These are phyloP conservation scores for Philypnodon macrostomus DNA, from an alignment of 2,797 vertebrate genomes.

Conservation along the genomic window DNA sequence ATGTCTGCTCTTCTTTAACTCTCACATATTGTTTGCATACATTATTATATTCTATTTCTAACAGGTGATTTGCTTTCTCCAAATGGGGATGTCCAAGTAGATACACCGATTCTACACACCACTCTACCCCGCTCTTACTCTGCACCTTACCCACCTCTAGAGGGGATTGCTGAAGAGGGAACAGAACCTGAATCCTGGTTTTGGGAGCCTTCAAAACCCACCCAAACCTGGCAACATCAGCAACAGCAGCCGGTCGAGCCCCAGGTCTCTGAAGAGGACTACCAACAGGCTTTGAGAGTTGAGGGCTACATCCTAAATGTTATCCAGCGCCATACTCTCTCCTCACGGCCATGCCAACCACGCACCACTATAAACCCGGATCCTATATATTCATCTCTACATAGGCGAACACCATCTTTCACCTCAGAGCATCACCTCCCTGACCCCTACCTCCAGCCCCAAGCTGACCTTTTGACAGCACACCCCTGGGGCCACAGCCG, in stretches of 20 bases:
- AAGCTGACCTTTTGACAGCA: slow-evolving; percentile 57
- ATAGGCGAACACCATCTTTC: slow-evolving; percentile 66
- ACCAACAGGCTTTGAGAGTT: slow-evolving; percentile 76
- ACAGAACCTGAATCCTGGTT: slow-evolving; percentile 49
- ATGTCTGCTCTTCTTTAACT: not conserved
- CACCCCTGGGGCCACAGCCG: slow-evolving; percentile 66
- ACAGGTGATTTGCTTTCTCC: slow-evolving; percentile 72
- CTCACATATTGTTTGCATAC: no score
- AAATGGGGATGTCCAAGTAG: slow-evolving; percentile 65
- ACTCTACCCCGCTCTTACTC: slow-evolving; percentile 85
- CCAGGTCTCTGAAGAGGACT: slow-evolving; percentile 63
- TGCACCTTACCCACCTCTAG: slow-evolving; percentile 79
- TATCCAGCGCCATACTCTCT: slow-evolving; percentile 78
- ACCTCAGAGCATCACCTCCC: slow-evolving; percentile 52
- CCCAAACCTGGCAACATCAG: slow-evolving; percentile 41
- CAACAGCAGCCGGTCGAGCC: slow-evolving; percentile 32
- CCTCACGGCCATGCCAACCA: slow-evolving; percentile 74
- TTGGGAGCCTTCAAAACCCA: slow-evolving; percentile 37
- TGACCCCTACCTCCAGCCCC: slow-evolving; percentile 48
- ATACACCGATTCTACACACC: slow-evolving; percentile 44
- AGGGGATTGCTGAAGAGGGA: slow-evolving; percentile 72
- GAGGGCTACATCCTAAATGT: slow-evolving; percentile 87
- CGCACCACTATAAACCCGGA: slow-evolving; percentile 77
- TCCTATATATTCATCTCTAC: slow-evolving; percentile 55
- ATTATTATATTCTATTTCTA: slow-evolving; percentile 26